Conservation (phyloP, 2,888 invertebrate species). For the Papilio elwesi region DNA sequence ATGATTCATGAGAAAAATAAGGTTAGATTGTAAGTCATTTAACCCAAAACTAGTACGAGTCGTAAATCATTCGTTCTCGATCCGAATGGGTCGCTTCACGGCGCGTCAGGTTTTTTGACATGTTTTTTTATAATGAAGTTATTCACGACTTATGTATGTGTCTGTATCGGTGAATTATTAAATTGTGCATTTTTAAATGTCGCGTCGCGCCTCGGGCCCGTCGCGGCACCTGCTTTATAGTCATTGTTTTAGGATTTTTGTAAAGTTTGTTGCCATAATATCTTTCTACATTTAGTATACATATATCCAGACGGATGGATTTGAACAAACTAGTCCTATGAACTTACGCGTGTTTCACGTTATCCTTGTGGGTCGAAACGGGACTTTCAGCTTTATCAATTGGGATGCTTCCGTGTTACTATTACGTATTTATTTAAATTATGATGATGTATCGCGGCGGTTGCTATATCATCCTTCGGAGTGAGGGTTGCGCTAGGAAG, state of each 20-base stretch:
- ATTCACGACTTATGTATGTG: slow-evolving; percentile 84
- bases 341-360: slow-evolving; percentile 64
- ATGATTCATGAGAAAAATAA: slow-evolving; percentile 81
- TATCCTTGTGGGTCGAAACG: slow-evolving; percentile 60
- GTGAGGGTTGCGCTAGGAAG: slow-evolving; percentile 43
- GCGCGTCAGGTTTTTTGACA: slow-evolving; percentile 79
- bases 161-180: slow-evolving; percentile 83
- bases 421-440: slow-evolving; percentile 73
- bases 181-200: slow-evolving; percentile 83
- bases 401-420: slow-evolving; percentile 63
- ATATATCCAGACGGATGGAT: slow-evolving; percentile 80
- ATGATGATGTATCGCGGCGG: slow-evolving; percentile 49
- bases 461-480: slow-evolving; percentile 48
- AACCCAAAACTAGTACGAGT: slow-evolving; percentile 78
- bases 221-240: slow-evolving; percentile 79
- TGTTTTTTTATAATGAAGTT: slow-evolving; percentile 83
- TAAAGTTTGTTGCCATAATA: slow-evolving; percentile 85
- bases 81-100: slow-evolving; percentile 61
- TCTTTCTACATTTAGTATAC: slow-evolving; percentile 83
- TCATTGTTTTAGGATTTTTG: slow-evolving; percentile 84
- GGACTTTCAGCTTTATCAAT: slow-evolving; percentile 58
- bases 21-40: slow-evolving; percentile 84
- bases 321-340: slow-evolving; percentile 83
- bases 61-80: slow-evolving; percentile 58
- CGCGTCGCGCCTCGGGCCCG: slow-evolving; percentile 74